phyloP scores from a whole-genome alignment of 2,113 vertebrate species.

The Serranochromis macrocephalus region DNA sequence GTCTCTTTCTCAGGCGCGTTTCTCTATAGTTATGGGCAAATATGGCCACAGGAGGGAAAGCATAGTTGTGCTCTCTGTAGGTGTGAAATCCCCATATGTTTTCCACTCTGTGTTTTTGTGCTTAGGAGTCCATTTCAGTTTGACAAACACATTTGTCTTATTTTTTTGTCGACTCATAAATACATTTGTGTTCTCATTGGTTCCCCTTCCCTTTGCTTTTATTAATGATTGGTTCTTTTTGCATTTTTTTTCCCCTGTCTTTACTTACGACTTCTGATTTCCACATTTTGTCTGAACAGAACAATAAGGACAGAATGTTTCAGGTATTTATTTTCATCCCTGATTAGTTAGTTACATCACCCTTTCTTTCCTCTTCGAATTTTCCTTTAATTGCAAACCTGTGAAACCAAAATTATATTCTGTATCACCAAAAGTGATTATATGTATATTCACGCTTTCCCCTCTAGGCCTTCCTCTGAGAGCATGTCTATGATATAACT shows the following conservation, averaged over 20 bases:
- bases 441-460: not conserved
- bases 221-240: not conserved
- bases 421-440: not conserved
- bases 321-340: constrained; percentile 76
- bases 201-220: not conserved
- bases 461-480: not conserved
- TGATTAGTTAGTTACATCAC: not conserved
- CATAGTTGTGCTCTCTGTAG: not conserved
- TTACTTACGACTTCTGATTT: constrained; percentile 50
- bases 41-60: not conserved
- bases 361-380: not conserved
- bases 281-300: constrained; percentile 73
- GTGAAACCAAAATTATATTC: not conserved
- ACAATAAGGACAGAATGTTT: constrained; percentile 83
- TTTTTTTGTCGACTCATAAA: not conserved
- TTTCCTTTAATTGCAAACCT: not conserved
- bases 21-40: not conserved
- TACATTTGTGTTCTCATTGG: not conserved
- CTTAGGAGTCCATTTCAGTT: not conserved
- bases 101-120: not conserved
- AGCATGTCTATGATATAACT: not conserved
- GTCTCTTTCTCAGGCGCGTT: not conserved
- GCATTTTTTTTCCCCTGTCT: accelerated
- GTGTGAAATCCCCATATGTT: not conserved
- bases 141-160: not conserved